Base-by-base conservation (phyloP, 1,140 invertebrate species). In the Lepidurus arcticus region DNA sequence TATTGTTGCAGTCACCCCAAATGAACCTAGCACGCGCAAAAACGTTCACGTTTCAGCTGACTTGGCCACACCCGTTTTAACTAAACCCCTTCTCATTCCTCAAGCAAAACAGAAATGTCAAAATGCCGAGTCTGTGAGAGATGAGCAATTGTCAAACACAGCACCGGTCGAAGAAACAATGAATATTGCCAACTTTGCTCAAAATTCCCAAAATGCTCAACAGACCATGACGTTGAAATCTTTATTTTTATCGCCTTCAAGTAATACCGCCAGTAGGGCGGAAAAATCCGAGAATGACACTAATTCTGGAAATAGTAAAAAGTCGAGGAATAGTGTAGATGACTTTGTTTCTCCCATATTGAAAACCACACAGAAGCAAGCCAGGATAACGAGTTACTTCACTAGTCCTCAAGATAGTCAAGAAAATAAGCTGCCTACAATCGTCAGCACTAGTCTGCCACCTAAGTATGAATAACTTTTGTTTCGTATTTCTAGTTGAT, bases 401-500 rank as follows among this genome's bases (percentile, higher is more conserved):
- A 21, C 44, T 24, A 78, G n/a, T 47, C 26, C 44, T 44, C 44
- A 16, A 6, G 74, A 78, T 9, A 47, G 75, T 47, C n/a, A 78
- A 24, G 74, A 74, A 44, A 6, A 11, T 2, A 45, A 73, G 6
- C 13, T 21, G 7, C 21, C 79, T 10, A 78, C 80, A 21, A 79
- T 83, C 24, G 82, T 82, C 11, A 82, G 81, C 78, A 83, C 82
- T 45, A 80, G 81, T 78, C 45, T 83, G 11, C 45, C 73, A 75
- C 76, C 78, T 74, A 78, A 81, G 82, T 83, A 82, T 79, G 81
- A 45, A 42, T 21, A 0, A 1, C 34, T 9, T 42, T 73, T 73
- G 26, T 73, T n/a, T 7, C 42, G 42, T 44, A 6, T n/a, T n/a
- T 65, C 8, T 73, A 8, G 42, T 13, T 42, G 1, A 47, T 44